Evolutionary conservation across 2,797 vertebrate genomes (phyloP), one percentile per base, ranked within the genome.

Genomic region (Petrocephalus sullivani): DNA sequence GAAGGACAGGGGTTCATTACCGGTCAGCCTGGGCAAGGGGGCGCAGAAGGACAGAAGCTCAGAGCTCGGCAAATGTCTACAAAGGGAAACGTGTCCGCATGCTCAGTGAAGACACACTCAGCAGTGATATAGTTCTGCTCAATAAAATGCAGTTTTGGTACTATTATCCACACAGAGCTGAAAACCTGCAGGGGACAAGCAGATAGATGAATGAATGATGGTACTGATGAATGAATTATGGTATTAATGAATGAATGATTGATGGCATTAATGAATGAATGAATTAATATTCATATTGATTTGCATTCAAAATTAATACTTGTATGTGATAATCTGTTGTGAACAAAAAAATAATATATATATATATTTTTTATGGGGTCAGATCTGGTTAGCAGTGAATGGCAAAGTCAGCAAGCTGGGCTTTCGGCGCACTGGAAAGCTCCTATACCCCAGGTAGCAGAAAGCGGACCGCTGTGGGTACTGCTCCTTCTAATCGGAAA

Each of bases 1-100:
- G 95, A 98, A 96, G 93, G 98, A 98, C 95, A 99, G 94, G 88
- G 98, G 98, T 92, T 99, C 98, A 89, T 97, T 99, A 93, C 98
- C 98, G 9, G 98, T 99, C 95, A 99, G 95, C 95, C 98, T 99
- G 93, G 0, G 37, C 9, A 71, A 78, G 78, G 10, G 23, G 19
- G 90, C 88, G 28, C 60, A 53, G n/a, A 57, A 5, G 2, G 90
- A 82, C 90, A 82, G 58, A 64, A 89, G n/a, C 3, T 88, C 60
- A 33, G 83, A 0, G 57, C 61, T 28, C 49, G 10, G 6, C 75
- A 16, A 5, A 67, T 4, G 28, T 75, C 10, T 51, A 28, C 57
- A 21, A 49, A 91, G 88, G 85, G 87, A 88, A 89, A 88, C 57
- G 16, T 46, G 37, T n/a, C 0, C 10, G 3, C 12, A 67, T 33